Base-by-base conservation (phyloP, 2,797 vertebrate species). In the Vultur gryphus region DNA sequence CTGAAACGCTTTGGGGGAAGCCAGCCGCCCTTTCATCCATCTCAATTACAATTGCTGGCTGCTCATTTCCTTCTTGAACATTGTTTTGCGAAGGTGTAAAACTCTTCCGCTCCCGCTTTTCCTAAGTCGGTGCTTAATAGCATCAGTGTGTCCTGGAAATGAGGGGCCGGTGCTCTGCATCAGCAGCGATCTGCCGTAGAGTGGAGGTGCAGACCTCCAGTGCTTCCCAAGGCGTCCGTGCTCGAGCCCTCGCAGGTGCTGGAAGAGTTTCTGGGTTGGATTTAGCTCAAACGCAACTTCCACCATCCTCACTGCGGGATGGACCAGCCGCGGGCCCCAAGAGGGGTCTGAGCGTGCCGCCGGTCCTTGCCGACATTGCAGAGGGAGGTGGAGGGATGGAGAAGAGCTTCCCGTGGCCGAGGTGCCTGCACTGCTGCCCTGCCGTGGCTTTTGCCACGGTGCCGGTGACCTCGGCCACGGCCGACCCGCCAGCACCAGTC, bases 381-480 rank as follows among this genome's bases (percentile, higher is more conserved):
- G 43, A 39, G 51, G 39, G 43, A 62, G n/a, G 14, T 11, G 64
- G 26, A 41, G 26, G 80, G 71, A 13, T 43, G 44, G 69, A 31
- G 35, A 71, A 39, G 57, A 65, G 44, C 37, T 64, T 57, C 51
- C 29, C 2, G 0, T 4, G 70, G 29, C 29, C 0, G 1, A n/a
- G 16, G 25, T 0, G 1, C 24, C 76, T 1, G 11, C 3, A 0
- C 31, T 24, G 90, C 55, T 6, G 2, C 75, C n/a, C n/a, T 29
- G 43, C 29, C 10, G 0, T 7, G 33, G 1, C 24, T 59, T 20
- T 51, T 51, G 84, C n/a, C 12, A 1, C 0, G 8, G 0, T 33
- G 13, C n/a, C 0, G 5, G 16, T 12, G 46, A 37, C 58, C 57
- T n/a, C 0, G 0, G 8, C 14, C 37, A 1, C 0, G 1, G 35